Base-by-base conservation (phyloP, 2,113 vertebrate genomes). In the Pseudois nayaur region DNA sequence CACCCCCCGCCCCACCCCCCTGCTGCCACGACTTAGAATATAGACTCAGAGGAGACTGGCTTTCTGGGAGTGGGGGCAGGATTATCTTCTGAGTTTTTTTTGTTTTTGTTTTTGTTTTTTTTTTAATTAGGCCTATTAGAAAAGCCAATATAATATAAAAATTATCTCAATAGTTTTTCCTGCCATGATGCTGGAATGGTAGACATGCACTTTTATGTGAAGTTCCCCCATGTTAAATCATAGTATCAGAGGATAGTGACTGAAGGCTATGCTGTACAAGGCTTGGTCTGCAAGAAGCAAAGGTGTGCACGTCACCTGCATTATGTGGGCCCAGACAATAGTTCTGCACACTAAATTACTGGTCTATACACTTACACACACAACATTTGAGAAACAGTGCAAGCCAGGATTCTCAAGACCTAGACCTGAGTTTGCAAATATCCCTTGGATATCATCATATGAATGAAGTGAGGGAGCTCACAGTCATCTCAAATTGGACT, bases 131-230 rank as follows among this genome's bases (percentile, higher is more conserved):
- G n/a, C 3, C 62, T 82, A 62, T 95, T 84, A 87, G 74, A 92
- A 86, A 95, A 90, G 25, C 3, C 29, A 94, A 27, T 36, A 59
- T 3, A 89, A 89, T 29, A 92, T 55, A 67, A 84, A 87, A 92
- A 87, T 91, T 13, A 60, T 64, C 6, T 91, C 36, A 76, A 36
- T 31, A 23, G 17, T 55, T 74, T 92, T 94, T 83, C 74, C 50
- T 96, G 40, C 36, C 36, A 67, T 1, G 62, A 43, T 15, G 3
- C n/a, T 97, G 33, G 87, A 96, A 89, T 96, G 7, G 54, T 29
- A 93, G 45, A 89, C 25, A 83, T 36, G 29, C 8, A 83, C n/a
- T 91, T 97, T 89, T 59, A 86, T 60, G 43, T 89, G 76, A 76
- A 48, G 27, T 43, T 64, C 50, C 16, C 33, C 50, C 25, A 62